Percentiles rank a stretch among this genome's conserved stretches.
Evolutionary conservation across 2,888 invertebrate genomes (phyloP).

Genomic region (Leucophenga montana): DNA sequence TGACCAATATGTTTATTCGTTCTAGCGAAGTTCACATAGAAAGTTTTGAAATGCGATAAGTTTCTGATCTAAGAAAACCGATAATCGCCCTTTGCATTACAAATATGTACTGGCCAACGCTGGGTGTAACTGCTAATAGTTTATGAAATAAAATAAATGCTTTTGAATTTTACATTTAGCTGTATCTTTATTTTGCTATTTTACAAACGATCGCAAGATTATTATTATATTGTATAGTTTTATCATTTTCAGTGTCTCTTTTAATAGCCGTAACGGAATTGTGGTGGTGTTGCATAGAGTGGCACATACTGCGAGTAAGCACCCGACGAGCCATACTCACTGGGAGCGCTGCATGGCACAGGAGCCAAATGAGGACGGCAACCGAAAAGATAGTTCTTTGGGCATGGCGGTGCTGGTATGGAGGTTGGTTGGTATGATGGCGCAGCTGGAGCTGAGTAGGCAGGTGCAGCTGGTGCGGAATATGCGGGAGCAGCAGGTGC

Average conservation of each 20-base stretch:
- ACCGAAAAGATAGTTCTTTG: slow-evolving; percentile 67
- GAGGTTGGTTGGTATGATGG: slow-evolving; percentile 31
- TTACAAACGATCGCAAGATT: not conserved
- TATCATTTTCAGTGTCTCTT: slow-evolving; percentile 12
- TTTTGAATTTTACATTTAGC: too few species aligned
- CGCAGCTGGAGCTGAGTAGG: slow-evolving; percentile 30
- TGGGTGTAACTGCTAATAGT: too few species aligned
- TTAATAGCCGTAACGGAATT: slow-evolving; percentile 38
- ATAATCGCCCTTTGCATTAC: too few species aligned
- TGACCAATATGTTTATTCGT: too few species aligned
- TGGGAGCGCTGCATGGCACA: slow-evolving; percentile 62
- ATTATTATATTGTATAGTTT: not conserved
- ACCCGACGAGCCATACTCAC: slow-evolving; percentile 61
- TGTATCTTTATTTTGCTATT: slow-evolving; percentile 31
- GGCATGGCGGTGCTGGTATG: slow-evolving; percentile 61
- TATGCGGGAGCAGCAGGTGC: slow-evolving; percentile 35
- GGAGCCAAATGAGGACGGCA: slow-evolving; percentile 64
- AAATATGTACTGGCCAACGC: too few species aligned
- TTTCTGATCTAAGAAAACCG: too few species aligned
- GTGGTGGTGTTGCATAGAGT: slow-evolving; percentile 50
- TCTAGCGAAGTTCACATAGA: too few species aligned
- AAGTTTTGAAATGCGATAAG: too few species aligned
- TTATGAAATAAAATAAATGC: too few species aligned
- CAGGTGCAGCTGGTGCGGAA: slow-evolving; percentile 29
- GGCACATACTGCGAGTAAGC: slow-evolving; percentile 67